Evolutionary conservation across 2,113 vertebrate species (phyloP).

Genomic region (Bombycilla garrulus): DNA sequence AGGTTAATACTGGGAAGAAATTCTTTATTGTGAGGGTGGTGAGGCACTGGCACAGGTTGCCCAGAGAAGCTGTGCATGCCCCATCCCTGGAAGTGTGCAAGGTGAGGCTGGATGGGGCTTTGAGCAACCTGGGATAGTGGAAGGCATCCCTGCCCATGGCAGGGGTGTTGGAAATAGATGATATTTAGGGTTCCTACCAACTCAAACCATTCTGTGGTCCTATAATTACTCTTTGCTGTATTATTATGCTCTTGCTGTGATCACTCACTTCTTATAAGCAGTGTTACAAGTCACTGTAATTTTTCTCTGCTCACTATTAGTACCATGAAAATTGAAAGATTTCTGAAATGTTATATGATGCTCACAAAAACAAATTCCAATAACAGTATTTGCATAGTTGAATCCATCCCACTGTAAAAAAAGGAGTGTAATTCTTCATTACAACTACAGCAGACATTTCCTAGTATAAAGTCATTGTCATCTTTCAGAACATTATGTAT

Average conservation of each 20-base stretch:
- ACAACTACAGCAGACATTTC: neutral
- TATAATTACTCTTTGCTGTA: neutral
- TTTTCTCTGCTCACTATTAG: neutral
- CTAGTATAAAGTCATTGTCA: neutral
- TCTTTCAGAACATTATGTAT: neutral
- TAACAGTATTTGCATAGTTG: neutral
- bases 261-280: neutral
- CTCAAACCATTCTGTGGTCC: neutral
- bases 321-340: neutral
- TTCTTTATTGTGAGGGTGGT: neutral
- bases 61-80: neutral
- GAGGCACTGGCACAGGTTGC: neutral
- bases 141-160: neutral
- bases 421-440: neutral
- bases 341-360: neutral
- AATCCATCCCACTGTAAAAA: neutral
- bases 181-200: neutral
- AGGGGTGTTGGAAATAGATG: neutral
- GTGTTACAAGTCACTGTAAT: neutral
- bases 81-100: neutral
- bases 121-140: neutral
- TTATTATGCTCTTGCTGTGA: neutral
- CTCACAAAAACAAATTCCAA: neutral
- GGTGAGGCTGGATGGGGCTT: neutral
- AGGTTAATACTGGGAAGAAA: neutral